Evolutionary conservation across 2,113 vertebrate species (phyloP), one percentile per base, ranked within the genome.

Genomic region (Arizona elegans): DNA sequence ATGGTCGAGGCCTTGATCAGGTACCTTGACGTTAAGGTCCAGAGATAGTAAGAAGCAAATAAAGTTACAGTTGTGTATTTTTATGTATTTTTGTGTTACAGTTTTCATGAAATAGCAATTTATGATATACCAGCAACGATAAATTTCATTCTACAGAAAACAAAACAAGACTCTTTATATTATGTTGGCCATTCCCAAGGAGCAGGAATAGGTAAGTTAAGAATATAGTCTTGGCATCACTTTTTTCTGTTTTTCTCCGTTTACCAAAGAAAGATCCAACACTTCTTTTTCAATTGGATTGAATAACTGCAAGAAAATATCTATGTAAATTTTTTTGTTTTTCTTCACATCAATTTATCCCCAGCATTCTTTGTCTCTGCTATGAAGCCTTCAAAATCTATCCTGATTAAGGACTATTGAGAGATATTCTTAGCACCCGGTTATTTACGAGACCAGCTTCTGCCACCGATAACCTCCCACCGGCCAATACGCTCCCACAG

Each of bases 51-150:
- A 33, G 5, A 75, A n/a, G 13, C 65, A 75, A 65, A 65, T 65
- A 65, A 70, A 33, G 11, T 70, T 70, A n/a, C 4, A 70, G 12
- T 33, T 75, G 9, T n/a, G 62, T n/a, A 24, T n/a, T n/a, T 70
- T 29, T n/a, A n/a, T 75, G n/a, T 33, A 8, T 55, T 5, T 54
- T 3, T 92, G 23, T 88, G 11, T 88, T 92, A 11, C 52, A 92
- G 91, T 92, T 92, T 92, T 92, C 87, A 92, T 75, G 91, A 92
- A 92, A 92, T 54, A 5, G 91, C 58, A 23, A 88, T 92, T 24
- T 92, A 92, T 70, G 91, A 92, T 62, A n/a, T 92, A 43, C 87
- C 91, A 88, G 87, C 91, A 75, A 26, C 86, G 6, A 75, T 92
- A 11, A 75, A 88, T 8, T 92, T 92, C 54, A 92, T 92, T 24